Evolutionary conservation across 2,888 invertebrate species (phyloP), one percentile per base, ranked within the genome.

Genomic region (Dioctria linearis): DNA sequence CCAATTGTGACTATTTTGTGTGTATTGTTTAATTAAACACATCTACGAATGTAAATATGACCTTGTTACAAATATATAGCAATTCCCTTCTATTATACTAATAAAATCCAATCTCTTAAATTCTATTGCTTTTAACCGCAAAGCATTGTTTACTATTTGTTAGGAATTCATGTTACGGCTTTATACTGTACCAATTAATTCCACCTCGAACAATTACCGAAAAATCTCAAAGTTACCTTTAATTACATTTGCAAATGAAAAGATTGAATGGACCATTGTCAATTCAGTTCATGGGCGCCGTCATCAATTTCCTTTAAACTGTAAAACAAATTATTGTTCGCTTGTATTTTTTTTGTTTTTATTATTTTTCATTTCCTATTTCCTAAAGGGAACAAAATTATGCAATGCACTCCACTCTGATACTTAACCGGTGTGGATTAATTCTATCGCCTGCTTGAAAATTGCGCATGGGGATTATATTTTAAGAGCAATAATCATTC

Each of bases 191-290:
- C 13, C 67, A 67, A 67, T 67, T 67, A 43, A 67, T 67, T 67
- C 46, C 67, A 67, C 67, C 67, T 46, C 9, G 25, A 8, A 9
- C 49, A 46, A 46, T 67, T 67, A 46, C 46, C 9, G 67, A 46
- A 67, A 67, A 67, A 67, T 43, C 49, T 43, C 67, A 67, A 42
- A 67, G 43, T 67, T 43, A 67, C 25, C 67, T 25, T 67, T 42
- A 67, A 49, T 46, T 46, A 25, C 46, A 67, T 67, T 67, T 43
- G 46, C 67, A 67, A 67, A 25, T 67, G 67, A 67, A 67, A 67
- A 46, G 43, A 46, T 67, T 67, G 67, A 67, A 67, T 67, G 9
- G n/a, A 43, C 43, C 25, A 67, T 67, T 25, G 25, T 67, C 67
- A 67, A 67, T 3, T 42, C 67, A 67, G 43, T 25, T 25, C 25